A percentile compares a stretch with the other conserved stretches of the same genome.
phyloP scores from a whole-genome alignment of 2,888 invertebrate species.

The Oligia fasciuncula region DNA sequence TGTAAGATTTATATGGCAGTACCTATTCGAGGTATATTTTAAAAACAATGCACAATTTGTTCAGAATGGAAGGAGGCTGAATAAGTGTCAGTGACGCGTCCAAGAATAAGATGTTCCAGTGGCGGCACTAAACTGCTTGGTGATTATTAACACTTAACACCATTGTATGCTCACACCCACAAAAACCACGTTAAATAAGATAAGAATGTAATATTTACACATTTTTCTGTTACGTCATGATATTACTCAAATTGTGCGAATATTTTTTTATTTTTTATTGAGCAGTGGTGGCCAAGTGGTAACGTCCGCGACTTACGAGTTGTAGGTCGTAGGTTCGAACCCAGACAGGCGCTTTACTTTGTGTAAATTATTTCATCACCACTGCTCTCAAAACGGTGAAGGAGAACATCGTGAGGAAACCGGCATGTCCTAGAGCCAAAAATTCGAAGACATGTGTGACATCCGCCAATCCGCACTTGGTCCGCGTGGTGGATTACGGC shows the following conservation, averaged over 20 bases:
- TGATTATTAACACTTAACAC: conserved; percentile 9
- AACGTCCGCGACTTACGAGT: too few relatives aligned
- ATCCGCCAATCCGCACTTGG: too few relatives aligned
- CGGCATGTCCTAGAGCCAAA: too few relatives aligned
- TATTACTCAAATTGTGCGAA: conserved; percentile 30
- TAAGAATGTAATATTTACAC: conserved; percentile 33
- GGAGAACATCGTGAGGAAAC: too few relatives aligned
- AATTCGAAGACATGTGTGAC: too few relatives aligned
- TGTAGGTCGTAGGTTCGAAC: too few relatives aligned
- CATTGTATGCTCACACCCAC: conserved; percentile 1
- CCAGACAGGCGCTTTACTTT: too few relatives aligned
- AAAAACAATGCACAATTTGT: neutral
- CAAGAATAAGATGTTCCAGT: neutral
- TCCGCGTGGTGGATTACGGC: too few relatives aligned
- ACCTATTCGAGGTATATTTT: neutral
- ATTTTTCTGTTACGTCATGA: conserved; percentile 14
- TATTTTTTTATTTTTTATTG: neutral
- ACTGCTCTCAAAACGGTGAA: too few relatives aligned
- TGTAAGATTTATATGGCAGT: neutral
- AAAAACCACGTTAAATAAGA: conserved; percentile 12
- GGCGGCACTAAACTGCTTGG: conserved; percentile 1
- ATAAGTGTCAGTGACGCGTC: neutral
- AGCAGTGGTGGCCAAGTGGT: too few relatives aligned
- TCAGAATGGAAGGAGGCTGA: neutral
- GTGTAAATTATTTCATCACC: too few relatives aligned